phyloP scores from a whole-genome alignment of 2,113 vertebrate genomes.

The Bubo blakistoni region DNA sequence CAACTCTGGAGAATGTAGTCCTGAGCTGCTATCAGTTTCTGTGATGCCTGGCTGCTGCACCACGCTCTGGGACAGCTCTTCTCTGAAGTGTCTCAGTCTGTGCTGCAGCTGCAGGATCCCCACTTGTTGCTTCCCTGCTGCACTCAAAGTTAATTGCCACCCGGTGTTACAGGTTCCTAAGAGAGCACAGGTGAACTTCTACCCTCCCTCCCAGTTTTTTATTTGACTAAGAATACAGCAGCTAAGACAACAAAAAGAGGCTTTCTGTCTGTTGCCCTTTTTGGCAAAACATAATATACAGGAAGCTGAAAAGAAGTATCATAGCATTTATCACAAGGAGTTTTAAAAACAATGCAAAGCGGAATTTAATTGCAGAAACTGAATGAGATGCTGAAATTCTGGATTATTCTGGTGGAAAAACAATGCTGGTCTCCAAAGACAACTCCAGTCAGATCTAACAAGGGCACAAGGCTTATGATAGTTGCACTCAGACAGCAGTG shows the following conservation, averaged over 20 bases:
- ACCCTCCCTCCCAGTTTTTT: not conserved
- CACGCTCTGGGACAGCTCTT: not conserved
- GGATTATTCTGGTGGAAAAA: not conserved
- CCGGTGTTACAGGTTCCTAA: fast-evolving
- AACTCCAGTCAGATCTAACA: not conserved
- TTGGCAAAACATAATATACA: not conserved
- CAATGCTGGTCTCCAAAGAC: not conserved
- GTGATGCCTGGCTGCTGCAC: not conserved
- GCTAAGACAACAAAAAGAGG: not conserved
- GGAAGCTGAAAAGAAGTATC: not conserved
- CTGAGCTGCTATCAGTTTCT: not conserved
- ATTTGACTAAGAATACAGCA: not conserved
- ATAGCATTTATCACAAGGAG: not conserved
- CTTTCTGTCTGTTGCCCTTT: not conserved
- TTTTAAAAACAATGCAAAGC: not conserved
- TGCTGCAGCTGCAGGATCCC: not conserved
- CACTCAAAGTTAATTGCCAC: not conserved
- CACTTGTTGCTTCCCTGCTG: fast-evolving
- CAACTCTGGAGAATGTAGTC: not conserved
- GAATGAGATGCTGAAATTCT: not conserved
- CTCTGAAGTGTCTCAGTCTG: fast-evolving
- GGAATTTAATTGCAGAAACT: not conserved
- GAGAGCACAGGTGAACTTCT: not conserved
- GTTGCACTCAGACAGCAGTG: not conserved
- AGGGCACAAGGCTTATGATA: not conserved